These are phyloP conservation scores for Aphaenogaster floridana DNA, from an alignment of 1,140 invertebrate genomes.

Conservation along the genomic window DNA sequence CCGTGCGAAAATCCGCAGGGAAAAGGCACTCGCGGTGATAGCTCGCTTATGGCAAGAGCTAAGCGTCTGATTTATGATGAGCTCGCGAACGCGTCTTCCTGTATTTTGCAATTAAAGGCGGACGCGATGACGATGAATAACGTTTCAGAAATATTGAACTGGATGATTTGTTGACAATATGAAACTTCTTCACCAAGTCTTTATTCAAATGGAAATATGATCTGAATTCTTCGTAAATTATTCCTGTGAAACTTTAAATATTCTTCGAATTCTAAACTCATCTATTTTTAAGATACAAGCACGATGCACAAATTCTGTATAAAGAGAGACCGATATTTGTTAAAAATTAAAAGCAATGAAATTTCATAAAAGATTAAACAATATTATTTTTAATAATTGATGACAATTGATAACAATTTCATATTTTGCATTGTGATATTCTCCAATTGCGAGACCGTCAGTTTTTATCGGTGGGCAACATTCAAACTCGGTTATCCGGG, in stretches of 20 bases:
- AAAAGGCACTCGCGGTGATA: constrained; percentile 31
- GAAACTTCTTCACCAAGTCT: neutral
- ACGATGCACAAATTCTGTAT: neutral
- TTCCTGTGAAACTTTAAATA: neutral
- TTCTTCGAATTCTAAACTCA: neutral
- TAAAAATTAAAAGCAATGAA: neutral
- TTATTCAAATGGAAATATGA: neutral
- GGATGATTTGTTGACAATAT: neutral
- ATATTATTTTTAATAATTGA: neutral
- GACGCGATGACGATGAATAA: neutral
- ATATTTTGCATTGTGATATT: neutral
- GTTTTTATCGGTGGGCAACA: constrained; percentile 7
- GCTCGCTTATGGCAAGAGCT: constrained; percentile 24
- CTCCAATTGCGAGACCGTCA: neutral
- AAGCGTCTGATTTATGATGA: constrained; percentile 34
- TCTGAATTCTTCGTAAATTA: neutral
- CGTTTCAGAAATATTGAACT: neutral
- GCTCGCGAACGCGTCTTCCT: neutral
- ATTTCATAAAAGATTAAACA: neutral
- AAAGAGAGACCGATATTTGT: neutral
- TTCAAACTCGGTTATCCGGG: constrained; percentile 4
- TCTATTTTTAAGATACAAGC: neutral
- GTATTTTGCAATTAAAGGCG: constrained; percentile 17
- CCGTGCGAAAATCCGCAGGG: constrained; percentile 51
- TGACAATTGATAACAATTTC: neutral